Percentiles rank a stretch among this genome's conserved stretches.
These are phyloP conservation scores for Anastrepha obliqua DNA, from an alignment of 1,140 invertebrate species.

Conservation along the genomic window DNA sequence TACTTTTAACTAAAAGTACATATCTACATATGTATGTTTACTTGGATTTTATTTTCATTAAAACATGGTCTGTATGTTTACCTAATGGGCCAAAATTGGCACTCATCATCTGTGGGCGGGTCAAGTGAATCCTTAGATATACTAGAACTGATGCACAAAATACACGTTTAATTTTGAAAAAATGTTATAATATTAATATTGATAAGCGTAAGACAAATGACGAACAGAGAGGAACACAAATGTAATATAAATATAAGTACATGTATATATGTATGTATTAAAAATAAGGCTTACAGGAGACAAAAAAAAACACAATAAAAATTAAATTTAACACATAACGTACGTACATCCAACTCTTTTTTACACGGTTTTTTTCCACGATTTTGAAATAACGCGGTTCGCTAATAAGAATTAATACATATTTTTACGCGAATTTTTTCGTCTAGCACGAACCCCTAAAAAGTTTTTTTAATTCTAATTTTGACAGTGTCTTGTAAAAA, in stretches of 20 bases:
- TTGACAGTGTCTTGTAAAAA: too few species aligned
- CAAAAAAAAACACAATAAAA: too few species aligned
- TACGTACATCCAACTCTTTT: too few species aligned
- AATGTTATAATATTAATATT: constrained; percentile 54
- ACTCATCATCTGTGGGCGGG: constrained; percentile 69
- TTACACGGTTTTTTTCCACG: background rate
- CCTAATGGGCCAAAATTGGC: constrained; percentile 74
- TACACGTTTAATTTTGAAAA: constrained; percentile 58
- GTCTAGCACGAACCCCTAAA: too few species aligned
- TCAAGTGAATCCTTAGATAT: constrained; percentile 64
- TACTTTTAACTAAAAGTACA: background rate
- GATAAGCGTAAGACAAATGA: constrained; percentile 1
- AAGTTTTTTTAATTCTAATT: too few species aligned
- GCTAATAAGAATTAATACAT: too few species aligned
- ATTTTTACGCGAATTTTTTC: too few species aligned
- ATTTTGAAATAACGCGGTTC: too few species aligned
- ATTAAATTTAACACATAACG: too few species aligned
- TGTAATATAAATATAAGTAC: background rate
- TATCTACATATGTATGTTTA: background rate
- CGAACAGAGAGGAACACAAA: background rate
- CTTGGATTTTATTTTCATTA: background rate
- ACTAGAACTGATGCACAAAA: constrained; percentile 66
- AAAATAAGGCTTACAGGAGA: background rate
- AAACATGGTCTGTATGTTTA: constrained; percentile 57
- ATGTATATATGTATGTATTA: background rate